These are phyloP conservation scores for Numenius arquata DNA, from an alignment of 2,113 vertebrate genomes.

Conservation along the genomic window DNA sequence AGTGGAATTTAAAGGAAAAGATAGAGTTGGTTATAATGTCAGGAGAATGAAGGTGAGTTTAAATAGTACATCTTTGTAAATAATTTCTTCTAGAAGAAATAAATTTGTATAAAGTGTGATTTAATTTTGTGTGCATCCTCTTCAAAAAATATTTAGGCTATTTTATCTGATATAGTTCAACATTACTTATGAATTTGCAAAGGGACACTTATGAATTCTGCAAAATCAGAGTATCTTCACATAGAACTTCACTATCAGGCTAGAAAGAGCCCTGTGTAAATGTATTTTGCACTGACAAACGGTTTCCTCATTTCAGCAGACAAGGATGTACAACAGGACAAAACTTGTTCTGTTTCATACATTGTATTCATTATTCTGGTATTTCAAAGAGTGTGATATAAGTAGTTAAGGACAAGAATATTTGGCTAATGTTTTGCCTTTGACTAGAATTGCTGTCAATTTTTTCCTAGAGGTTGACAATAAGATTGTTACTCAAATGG, in stretches of 20 bases:
- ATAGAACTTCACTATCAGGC: neutral
- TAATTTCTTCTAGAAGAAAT: conserved; percentile 36
- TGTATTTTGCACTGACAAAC: neutral
- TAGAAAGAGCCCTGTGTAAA: neutral
- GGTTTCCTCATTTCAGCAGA: neutral
- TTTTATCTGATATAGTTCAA: neutral
- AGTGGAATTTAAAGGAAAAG: conserved; percentile 53
- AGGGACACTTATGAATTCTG: neutral
- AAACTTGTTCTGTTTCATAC: neutral
- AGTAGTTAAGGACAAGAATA: neutral
- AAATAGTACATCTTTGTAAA: conserved; percentile 30
- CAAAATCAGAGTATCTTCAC: neutral
- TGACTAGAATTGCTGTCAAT: neutral
- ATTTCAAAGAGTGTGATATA: neutral
- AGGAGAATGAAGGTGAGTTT: conserved; percentile 46
- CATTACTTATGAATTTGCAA: neutral
- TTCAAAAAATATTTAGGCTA: neutral
- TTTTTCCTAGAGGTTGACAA: conserved; percentile 9
- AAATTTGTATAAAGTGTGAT: neutral
- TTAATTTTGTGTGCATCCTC: neutral
- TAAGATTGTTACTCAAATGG: neutral
- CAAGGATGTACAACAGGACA: neutral
- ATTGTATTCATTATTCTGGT: neutral
- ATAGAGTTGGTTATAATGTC: conserved; percentile 21
- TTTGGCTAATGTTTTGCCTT: neutral